Conservation (phyloP, 2,888 invertebrate genomes). For the Gasteruption jaculator region DNA sequence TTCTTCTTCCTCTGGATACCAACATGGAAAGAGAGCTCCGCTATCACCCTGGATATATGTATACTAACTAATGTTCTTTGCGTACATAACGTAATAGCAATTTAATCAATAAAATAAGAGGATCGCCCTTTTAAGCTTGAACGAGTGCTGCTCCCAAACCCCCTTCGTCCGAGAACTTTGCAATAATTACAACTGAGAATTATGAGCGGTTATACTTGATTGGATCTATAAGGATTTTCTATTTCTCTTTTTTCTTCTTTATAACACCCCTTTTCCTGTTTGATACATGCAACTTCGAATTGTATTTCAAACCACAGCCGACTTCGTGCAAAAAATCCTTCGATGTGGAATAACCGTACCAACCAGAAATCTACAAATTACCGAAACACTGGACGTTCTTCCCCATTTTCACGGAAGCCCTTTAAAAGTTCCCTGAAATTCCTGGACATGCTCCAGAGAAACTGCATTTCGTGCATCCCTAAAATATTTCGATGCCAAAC, state of each 20-base stretch:
- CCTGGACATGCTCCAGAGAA: too few relatives aligned
- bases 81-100: constrained; percentile 43
- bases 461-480: too few relatives aligned
- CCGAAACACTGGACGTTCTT: too few relatives aligned
- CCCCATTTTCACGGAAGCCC: too few relatives aligned
- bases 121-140: constrained; percentile 31
- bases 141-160: too few relatives aligned
- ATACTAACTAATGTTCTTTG: constrained; percentile 11
- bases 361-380: too few relatives aligned
- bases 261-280: constrained; percentile 11
- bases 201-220: constrained; percentile 47
- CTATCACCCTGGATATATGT: constrained; percentile 21
- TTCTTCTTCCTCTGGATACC: constrained; percentile 2
- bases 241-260: constrained; percentile 14
- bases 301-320: too few relatives aligned
- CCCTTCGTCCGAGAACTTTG: constrained; percentile 40
- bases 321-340: too few relatives aligned
- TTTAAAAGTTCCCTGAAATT: too few relatives aligned
- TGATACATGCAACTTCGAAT: constrained; percentile 11
- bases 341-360: too few relatives aligned
- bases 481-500: too few relatives aligned
- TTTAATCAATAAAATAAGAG: constrained; percentile 49
- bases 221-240: constrained; percentile 43
- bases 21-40: constrained; percentile 23
- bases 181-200: constrained; percentile 49